phyloP scores from a whole-genome alignment of 1,140 invertebrate species.

The Ceratina calcarata region DNA sequence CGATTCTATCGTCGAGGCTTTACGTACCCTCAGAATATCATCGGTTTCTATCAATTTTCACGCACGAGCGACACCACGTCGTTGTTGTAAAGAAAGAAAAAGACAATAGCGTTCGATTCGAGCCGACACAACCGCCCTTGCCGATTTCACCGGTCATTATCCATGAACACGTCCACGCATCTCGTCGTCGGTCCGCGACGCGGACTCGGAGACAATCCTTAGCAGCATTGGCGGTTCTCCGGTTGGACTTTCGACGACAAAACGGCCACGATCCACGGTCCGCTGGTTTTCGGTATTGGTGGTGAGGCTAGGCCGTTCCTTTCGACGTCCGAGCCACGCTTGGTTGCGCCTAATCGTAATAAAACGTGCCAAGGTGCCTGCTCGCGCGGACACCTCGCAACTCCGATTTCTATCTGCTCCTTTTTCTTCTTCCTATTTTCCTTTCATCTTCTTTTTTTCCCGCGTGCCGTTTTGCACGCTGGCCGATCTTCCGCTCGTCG shows the following conservation, averaged over 20 bases:
- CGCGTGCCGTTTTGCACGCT: constrained; percentile 7
- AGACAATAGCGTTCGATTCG: constrained; percentile 16
- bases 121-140: constrained; percentile 13
- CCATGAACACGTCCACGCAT: constrained; percentile 42
- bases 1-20: background rate
- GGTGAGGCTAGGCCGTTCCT: constrained; percentile 67
- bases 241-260: constrained; percentile 50
- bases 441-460: constrained; percentile 18
- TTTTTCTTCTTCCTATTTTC: constrained; percentile 6
- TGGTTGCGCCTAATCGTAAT: constrained; percentile 78
- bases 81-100: background rate
- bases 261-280: constrained; percentile 70
- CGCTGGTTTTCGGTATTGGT: constrained; percentile 75
- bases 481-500: constrained; percentile 6
- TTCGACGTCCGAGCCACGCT: constrained; percentile 70
- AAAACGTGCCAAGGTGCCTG: constrained; percentile 78
- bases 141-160: constrained; percentile 55
- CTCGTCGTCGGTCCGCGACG: too few relatives aligned
- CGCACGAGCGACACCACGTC: constrained; percentile 49
- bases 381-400: constrained; percentile 70
- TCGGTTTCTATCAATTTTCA: constrained; percentile 60
- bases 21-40: constrained; percentile 52
- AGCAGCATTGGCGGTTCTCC: background rate
- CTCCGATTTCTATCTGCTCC: constrained; percentile 75
- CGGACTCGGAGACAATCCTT: constrained; percentile 62